phyloP scores from a whole-genome alignment of 2,797 vertebrate genomes.

The Sarcophilus harrisii region DNA sequence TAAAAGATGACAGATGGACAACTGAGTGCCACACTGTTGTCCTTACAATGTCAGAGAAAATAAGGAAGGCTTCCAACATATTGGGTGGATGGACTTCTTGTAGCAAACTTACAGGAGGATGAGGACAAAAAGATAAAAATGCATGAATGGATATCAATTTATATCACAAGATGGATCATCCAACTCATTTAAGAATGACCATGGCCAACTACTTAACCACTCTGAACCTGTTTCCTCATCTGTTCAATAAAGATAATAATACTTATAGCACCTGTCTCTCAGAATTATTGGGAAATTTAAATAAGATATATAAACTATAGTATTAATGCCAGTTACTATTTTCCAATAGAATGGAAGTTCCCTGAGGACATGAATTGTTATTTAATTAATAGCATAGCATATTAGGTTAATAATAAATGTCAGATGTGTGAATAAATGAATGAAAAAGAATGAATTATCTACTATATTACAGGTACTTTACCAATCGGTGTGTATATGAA shows the following conservation, averaged over 20 bases:
- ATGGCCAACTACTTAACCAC: not conserved
- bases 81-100: not conserved
- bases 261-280: not conserved
- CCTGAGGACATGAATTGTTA: not conserved
- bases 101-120: not conserved
- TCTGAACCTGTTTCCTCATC: not conserved
- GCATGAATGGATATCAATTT: not conserved
- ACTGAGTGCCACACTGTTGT: not conserved
- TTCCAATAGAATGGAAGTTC: not conserved
- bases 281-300: not conserved
- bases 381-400: not conserved
- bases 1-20: not conserved
- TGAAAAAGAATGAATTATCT: not conserved
- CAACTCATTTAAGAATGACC: not conserved
- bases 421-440: not conserved
- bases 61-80: not conserved
- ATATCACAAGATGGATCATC: not conserved
- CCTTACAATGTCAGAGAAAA: not conserved
- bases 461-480: not conserved
- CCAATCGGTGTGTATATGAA: not conserved
- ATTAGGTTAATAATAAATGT: not conserved
- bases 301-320: not conserved
- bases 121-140: not conserved
- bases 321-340: not conserved
- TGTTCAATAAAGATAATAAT: not conserved